Conservation (phyloP, 2,888 invertebrate species). For the Phytoseiulus persimilis region DNA sequence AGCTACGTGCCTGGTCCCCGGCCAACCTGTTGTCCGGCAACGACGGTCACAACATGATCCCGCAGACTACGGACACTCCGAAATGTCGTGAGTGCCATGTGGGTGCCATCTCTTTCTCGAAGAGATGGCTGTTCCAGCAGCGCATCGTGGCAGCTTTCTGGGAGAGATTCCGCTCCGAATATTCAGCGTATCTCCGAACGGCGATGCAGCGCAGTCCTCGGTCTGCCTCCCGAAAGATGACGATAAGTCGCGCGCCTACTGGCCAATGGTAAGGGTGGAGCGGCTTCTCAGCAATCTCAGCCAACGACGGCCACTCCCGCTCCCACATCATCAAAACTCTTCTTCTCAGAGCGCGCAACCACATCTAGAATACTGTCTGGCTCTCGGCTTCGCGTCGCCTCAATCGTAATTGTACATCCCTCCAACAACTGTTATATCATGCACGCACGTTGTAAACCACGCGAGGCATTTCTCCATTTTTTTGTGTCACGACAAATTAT, state of each 20-base stretch:
- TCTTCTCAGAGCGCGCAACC: too few relatives aligned
- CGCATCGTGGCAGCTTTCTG: background rate
- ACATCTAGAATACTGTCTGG: too few relatives aligned
- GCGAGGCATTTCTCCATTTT: too few relatives aligned
- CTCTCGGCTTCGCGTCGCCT: too few relatives aligned
- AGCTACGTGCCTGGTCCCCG: background rate
- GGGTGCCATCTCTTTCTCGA: background rate
- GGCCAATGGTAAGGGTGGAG: background rate
- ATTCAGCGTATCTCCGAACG: background rate
- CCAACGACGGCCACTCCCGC: too few relatives aligned
- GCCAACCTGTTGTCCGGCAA: background rate
- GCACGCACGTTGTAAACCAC: too few relatives aligned
- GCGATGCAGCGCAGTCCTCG: background rate
- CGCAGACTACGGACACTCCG: background rate
- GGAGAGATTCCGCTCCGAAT: background rate
- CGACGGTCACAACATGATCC: background rate
- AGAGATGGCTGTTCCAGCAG: background rate
- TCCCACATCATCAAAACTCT: too few relatives aligned
- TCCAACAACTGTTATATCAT: too few relatives aligned
- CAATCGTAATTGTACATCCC: too few relatives aligned
- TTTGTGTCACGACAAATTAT: too few relatives aligned
- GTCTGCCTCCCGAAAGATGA: background rate
- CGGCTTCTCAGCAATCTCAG: too few relatives aligned
- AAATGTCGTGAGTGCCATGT: background rate
- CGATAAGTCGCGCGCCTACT: background rate